Base-by-base conservation (phyloP, 2,888 invertebrate species). In the Eudasyphora cyanicolor region DNA sequence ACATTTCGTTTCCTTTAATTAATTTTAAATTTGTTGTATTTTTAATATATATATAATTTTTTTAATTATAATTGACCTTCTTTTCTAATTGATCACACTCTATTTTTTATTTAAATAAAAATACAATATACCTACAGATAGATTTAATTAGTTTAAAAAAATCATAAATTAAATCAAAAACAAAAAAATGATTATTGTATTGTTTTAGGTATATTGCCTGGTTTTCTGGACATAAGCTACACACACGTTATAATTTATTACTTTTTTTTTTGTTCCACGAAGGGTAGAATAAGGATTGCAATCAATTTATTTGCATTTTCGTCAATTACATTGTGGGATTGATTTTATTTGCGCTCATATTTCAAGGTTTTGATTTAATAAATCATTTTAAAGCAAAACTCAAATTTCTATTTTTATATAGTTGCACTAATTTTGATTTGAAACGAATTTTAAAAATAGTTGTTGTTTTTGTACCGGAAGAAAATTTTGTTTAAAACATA, bases 81-180 rank as follows among this genome's bases (percentile, higher is more conserved):
- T 84, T 87, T 87, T 80, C 87, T 86, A 85, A 86, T 67, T 81
- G 76, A 84, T 87, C 87, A 87, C 87, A 85, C 86, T 86, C 82
- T 86, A 86, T 45, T 45, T 45, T n/a, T n/a, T 64, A 67, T 67
- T 51, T 32, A 49, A 60, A 71, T 62, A 32, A 19, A 32, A 64
- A 64, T 64, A 35, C 29, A 32, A 32, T 27, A 27, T 24, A 27
- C n/a, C 17, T 14, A 38, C 10, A 38, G 8, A 38, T 8, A 3
- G 38, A 38, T 35, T 67, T 32, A 21, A 45, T 21, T 17, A 45
- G 19, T 21, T 62, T 19, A 27, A 78, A 71, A 71, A 75, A 71
- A 73, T 69, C 35, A 76, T 60, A 71, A 76, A 42, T 19, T 21
- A 70, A 35, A 5, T 21, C 6, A 38, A 38, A 38, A n/a, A 54